A percentile compares a stretch with the other conserved stretches of the same genome.
Evolutionary conservation across 2,113 vertebrate species (phyloP).

Genomic region (Martes martes): DNA sequence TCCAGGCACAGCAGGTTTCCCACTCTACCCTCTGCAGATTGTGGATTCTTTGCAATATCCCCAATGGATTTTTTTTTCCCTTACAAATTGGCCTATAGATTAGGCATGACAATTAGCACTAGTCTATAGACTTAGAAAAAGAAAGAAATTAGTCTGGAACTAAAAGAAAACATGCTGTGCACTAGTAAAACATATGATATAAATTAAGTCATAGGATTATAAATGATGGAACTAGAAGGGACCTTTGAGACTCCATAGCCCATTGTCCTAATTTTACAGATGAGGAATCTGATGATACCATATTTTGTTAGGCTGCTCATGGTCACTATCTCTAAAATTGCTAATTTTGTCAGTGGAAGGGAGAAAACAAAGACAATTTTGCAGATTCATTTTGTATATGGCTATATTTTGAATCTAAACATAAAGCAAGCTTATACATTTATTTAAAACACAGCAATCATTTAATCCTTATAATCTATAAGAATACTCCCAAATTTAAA

Average conservation of each 20-base stretch:
- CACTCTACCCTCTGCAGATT: background rate
- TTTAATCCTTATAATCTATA: background rate
- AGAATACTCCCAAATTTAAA: background rate
- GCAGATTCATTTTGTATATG: background rate
- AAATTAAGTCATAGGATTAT: slow-evolving; percentile 45
- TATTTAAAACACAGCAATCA: background rate
- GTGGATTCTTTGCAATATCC: slow-evolving; percentile 14
- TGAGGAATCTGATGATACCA: background rate
- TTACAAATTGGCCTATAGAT: slow-evolving; percentile 45
- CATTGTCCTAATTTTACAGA: slow-evolving; percentile 8
- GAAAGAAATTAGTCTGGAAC: slow-evolving; percentile 16
- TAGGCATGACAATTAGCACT: slow-evolving; percentile 61
- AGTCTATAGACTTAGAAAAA: background rate
- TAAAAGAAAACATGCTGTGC: slow-evolving; percentile 37
- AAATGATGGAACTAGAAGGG: background rate
- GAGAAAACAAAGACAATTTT: background rate
- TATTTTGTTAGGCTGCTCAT: background rate
- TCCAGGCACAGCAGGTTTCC: slow-evolving; percentile 2
- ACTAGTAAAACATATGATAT: background rate
- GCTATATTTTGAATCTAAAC: background rate
- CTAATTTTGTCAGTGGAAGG: background rate
- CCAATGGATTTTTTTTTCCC: background rate
- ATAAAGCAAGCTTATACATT: background rate
- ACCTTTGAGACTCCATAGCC: background rate
- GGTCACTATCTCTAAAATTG: background rate